Conservation (phyloP, 1,140 invertebrate genomes). For the Zaprionus kolodkinae region DNA sequence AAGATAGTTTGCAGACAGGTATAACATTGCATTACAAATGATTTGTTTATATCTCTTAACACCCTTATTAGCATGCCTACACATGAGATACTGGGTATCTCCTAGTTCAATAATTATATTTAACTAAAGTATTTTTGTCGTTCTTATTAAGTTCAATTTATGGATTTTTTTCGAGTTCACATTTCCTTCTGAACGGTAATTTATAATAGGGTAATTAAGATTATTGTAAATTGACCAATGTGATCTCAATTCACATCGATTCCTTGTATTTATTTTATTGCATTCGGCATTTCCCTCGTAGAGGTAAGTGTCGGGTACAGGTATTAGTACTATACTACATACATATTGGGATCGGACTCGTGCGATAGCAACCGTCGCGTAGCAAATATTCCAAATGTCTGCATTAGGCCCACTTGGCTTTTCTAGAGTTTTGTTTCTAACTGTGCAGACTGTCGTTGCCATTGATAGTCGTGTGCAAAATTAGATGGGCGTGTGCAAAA, state of each 20-base stretch:
- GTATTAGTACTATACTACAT: constrained; percentile 8
- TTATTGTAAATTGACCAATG: constrained; percentile 53
- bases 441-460: constrained; percentile 43
- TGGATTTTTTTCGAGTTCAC: constrained; percentile 29
- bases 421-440: constrained; percentile 67
- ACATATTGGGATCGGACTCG: constrained; percentile 26
- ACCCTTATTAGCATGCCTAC: neutral
- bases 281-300: neutral
- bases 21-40: neutral
- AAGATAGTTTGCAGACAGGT: neutral
- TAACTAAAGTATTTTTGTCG: neutral
- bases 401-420: constrained; percentile 70
- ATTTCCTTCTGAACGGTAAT: constrained; percentile 20
- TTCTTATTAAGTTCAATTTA: constrained; percentile 41
- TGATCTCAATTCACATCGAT: constrained; percentile 12
- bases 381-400: constrained; percentile 42
- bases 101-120: neutral
- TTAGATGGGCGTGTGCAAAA: constrained; percentile 67
- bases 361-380: constrained; percentile 67
- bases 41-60: neutral
- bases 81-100: neutral
- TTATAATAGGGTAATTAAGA: constrained; percentile 50
- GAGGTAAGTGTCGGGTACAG: constrained; percentile 22
- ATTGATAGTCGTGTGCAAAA: constrained; percentile 64
- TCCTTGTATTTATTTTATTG: constrained; percentile 57